Evolutionary conservation across 2,113 vertebrate species (phyloP), one percentile per base, ranked within the genome.

Genomic region (Haplochromis burtoni): DNA sequence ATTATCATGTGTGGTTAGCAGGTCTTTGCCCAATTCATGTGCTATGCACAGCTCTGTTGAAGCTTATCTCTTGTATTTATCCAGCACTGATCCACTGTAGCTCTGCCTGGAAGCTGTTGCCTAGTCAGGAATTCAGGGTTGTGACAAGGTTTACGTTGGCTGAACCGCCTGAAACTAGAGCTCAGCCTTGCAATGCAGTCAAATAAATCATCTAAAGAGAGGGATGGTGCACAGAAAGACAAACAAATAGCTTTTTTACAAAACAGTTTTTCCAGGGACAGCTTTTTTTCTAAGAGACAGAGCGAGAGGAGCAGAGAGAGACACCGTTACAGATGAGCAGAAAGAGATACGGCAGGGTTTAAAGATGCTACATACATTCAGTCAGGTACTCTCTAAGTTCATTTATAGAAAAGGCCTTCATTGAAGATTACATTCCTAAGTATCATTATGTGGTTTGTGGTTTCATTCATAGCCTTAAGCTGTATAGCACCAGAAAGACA

Each of bases 111-210:
- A 94, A 95, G 93, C 93, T 91, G 94, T 93, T 93, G 92, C 83
- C 88, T 29, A 76, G 88, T 90, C 90, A 94, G 94, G 95, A 95
- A 96, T 96, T 95, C 91, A 78, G 85, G 93, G 92, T 95, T 94
- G 93, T 94, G 95, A 95, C 94, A 96, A 89, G 90, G 95, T 96
- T 96, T 95, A 95, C 88, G 86, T 96, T 96, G 96, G 96, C 95
- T 68, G 55, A 68, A 89, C 86, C 10, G 86, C 88, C 85, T 88
- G 95, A 95, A 96, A 96, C 94, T 63, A 85, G 92, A 96, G 94
- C 95, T 26, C 80, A 80, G 85, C 84, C 42, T 92, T 57, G 84
- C 53, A 53, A 92, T 88, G 90, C 87, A 91, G 90, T 91, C 89
- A 94, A 95, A 96, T 95, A 95, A 96, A 96, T 96, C 94, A 95